phyloP scores from a whole-genome alignment of 2,888 invertebrate species.

The Cecidostiba fungosa region DNA sequence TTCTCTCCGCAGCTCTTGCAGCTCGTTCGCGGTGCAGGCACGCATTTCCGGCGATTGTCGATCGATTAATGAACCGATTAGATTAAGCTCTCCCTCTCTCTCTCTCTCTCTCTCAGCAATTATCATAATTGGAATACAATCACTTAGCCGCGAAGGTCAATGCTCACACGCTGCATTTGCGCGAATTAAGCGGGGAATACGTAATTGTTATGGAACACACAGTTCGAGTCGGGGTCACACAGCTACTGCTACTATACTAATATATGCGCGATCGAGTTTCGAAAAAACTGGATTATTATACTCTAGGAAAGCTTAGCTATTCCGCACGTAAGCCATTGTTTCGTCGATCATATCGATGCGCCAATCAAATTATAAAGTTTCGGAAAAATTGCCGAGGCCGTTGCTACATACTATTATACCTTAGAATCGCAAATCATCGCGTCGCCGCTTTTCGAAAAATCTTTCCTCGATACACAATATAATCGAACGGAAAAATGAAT shows the following conservation, averaged over 20 bases:
- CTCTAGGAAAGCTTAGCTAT: too few relatives aligned
- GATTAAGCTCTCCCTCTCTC: constrained; percentile 64
- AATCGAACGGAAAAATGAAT: too few relatives aligned
- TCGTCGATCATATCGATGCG: too few relatives aligned
- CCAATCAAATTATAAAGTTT: too few relatives aligned
- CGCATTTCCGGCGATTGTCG: constrained; percentile 76
- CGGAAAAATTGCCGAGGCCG: too few relatives aligned
- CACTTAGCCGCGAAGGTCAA: constrained; percentile 74
- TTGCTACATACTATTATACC: too few relatives aligned
- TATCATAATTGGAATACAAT: constrained; percentile 78
- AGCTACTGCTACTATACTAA: too few relatives aligned
- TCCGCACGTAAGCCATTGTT: too few relatives aligned
- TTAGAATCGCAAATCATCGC: too few relatives aligned
- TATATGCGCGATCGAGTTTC: not conserved
- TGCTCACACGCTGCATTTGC: constrained; percentile 62
- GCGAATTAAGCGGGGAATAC: constrained; percentile 21
- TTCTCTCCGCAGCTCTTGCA: not conserved
- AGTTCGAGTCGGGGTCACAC: not conserved
- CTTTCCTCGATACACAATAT: too few relatives aligned
- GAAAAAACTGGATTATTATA: not conserved
- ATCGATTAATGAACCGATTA: constrained; percentile 75
- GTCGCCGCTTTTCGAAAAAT: too few relatives aligned
- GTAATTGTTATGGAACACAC: not conserved
- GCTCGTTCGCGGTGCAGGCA: not conserved
- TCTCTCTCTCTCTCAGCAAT: constrained; percentile 64